These are phyloP conservation scores for Anoura caudifer DNA, from an alignment of 2,113 vertebrate species.

Conservation along the genomic window DNA sequence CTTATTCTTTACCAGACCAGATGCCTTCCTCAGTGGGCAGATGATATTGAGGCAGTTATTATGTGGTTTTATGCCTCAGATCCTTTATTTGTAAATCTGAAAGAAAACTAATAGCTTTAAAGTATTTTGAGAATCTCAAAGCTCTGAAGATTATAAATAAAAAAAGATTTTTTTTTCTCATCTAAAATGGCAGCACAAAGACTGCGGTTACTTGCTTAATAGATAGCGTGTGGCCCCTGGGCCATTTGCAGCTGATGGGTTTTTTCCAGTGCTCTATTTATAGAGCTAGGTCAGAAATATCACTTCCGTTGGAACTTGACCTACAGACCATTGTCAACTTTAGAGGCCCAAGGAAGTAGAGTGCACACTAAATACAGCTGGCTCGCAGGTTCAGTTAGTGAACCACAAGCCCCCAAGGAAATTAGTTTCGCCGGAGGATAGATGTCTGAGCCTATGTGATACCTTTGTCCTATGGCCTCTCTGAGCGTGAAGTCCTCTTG, in stretches of 20 bases:
- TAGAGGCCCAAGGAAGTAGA: slow-evolving; percentile 68
- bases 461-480: slow-evolving; percentile 23
- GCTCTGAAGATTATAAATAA: slow-evolving; percentile 62
- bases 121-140: slow-evolving; percentile 66
- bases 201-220: slow-evolving; percentile 74
- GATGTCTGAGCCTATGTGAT: slow-evolving; percentile 39
- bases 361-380: slow-evolving; percentile 66
- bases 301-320: slow-evolving; percentile 72
- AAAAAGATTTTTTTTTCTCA: neutral
- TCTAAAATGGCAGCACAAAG: slow-evolving; percentile 67
- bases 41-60: slow-evolving; percentile 29
- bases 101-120: slow-evolving; percentile 42
- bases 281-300: slow-evolving; percentile 75
- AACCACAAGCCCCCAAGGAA: slow-evolving; percentile 63
- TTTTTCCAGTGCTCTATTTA: slow-evolving; percentile 83
- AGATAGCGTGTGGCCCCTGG: slow-evolving; percentile 72
- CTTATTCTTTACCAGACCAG: neutral
- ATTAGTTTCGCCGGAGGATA: slow-evolving; percentile 54
- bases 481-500: neutral
- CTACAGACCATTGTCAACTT: slow-evolving; percentile 74
- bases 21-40: slow-evolving; percentile 2
- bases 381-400: slow-evolving; percentile 71
- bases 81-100: slow-evolving; percentile 63
- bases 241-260: slow-evolving; percentile 72
- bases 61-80: slow-evolving; percentile 44